Base-by-base conservation (phyloP, 2,113 vertebrate species). In the Xiphophorus couchianus region DNA sequence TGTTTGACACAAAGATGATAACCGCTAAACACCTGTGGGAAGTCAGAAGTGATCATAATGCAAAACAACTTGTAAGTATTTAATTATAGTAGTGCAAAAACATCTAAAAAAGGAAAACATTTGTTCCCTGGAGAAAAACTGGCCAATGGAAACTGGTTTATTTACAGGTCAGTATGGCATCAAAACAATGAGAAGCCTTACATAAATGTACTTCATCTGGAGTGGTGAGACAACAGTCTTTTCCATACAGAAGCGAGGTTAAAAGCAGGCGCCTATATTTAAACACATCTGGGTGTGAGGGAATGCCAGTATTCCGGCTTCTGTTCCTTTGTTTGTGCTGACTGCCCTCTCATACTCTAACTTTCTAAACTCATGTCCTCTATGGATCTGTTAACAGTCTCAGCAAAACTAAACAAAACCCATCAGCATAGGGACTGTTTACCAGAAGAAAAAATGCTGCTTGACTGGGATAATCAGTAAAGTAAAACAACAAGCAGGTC, bases 271-370 rank as follows among this genome's bases (percentile, higher is more conserved):
- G 65, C 77, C 86, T 92, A 92, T 86, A 90, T 91, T 90, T 90
- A 90, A 86, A 70, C 5, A 10, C 1, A 60, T 51, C 62, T 71
- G 80, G 80, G 88, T 71, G 83, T 68, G 81, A 64, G 66, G 70
- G 79, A 79, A 78, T 62, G 82, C 74, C 83, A 79, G 77, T 66
- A 71, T 91, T 91, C 89, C 87, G 78, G 84, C 85, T 84, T 81
- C 80, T 82, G 88, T 88, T 90, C 88, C 77, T 83, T 86, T 89
- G 85, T 93, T 88, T 86, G 73, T 83, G 76, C 30, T 25, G 51
- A 78, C 72, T 74, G 66, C 69, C 66, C 54, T 62, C 54, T 74
- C 12, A 9, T 37, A 65, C 71, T 28, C 77, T 81, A 68, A 73
- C 86, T 89, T 89, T 90, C 73, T 87, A 84, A 83, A 90, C 71